These are phyloP conservation scores for Parazoanthus swiftii DNA, from an alignment of 92 coral and sea anemone species.

Conservation along the genomic window DNA sequence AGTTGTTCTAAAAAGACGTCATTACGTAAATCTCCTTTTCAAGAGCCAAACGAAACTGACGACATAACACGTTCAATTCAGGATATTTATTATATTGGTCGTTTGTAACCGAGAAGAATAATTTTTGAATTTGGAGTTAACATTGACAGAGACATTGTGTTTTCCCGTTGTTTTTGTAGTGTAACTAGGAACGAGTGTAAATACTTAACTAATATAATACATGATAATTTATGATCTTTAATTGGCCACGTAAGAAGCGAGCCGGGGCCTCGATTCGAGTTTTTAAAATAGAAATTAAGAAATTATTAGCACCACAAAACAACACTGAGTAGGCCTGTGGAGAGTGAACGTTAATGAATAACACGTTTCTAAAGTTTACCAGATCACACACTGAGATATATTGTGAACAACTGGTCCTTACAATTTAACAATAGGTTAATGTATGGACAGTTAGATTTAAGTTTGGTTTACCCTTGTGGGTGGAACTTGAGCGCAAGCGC, in stretches of 20 bases:
- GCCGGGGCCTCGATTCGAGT: background rate
- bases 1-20: too few species aligned
- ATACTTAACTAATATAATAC: background rate
- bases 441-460: too few species aligned
- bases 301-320: background rate
- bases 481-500: too few species aligned
- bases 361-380: background rate
- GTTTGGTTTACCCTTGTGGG: too few species aligned
- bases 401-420: background rate
- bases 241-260: background rate
- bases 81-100: slow-evolving; percentile 11
- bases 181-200: background rate
- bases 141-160: background rate
- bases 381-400: background rate
- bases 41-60: background rate
- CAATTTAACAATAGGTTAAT: too few species aligned
- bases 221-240: background rate
- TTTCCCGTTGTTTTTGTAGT: background rate
- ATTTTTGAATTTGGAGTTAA: background rate
- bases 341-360: background rate
- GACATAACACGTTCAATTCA: background rate
- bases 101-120: background rate
- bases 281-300: too few species aligned
- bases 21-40: background rate
- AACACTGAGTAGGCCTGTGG: background rate